Conservation (phyloP, 2,888 invertebrate genomes). For the Melinaea marsaeus region DNA sequence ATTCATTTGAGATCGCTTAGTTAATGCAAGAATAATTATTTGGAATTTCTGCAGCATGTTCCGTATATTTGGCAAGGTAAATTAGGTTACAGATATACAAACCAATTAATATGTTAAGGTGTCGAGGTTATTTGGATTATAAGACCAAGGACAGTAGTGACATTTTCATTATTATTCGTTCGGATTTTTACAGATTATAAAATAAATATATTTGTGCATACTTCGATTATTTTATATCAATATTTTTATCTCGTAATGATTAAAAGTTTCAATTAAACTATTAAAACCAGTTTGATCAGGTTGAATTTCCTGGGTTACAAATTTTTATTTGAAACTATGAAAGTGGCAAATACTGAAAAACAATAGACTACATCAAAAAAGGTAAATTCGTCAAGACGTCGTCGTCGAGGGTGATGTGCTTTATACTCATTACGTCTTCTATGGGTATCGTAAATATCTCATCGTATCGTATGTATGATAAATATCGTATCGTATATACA, state of each 20-base stretch:
- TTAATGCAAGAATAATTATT: slow-evolving; percentile 17
- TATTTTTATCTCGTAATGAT: too few species aligned
- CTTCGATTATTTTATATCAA: too few species aligned
- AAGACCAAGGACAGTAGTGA: not conserved
- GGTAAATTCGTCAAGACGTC: too few species aligned
- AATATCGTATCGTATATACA: slow-evolving; percentile 12
- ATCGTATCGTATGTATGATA: slow-evolving; percentile 8
- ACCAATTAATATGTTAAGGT: slow-evolving; percentile 21
- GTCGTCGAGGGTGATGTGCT: too few species aligned
- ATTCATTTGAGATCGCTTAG: slow-evolving; percentile 2
- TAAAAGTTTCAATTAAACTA: too few species aligned
- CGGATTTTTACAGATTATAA: not conserved
- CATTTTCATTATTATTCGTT: not conserved
- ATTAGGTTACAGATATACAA: slow-evolving; percentile 18
- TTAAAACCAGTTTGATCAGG: too few species aligned
- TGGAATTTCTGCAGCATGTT: slow-evolving; percentile 12
- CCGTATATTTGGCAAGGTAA: slow-evolving; percentile 21
- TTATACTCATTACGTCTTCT: too few species aligned
- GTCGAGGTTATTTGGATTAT: slow-evolving; percentile 14
- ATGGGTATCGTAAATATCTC: not conserved
- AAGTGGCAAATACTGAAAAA: too few species aligned
- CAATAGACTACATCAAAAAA: too few species aligned
- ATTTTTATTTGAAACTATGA: too few species aligned
- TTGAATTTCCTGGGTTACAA: too few species aligned
- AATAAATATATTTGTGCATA: not conserved